A percentile compares a stretch with the other conserved stretches of the same genome.
Evolutionary conservation across 2,888 invertebrate species (phyloP).

Genomic region (Stenodema calcarata): DNA sequence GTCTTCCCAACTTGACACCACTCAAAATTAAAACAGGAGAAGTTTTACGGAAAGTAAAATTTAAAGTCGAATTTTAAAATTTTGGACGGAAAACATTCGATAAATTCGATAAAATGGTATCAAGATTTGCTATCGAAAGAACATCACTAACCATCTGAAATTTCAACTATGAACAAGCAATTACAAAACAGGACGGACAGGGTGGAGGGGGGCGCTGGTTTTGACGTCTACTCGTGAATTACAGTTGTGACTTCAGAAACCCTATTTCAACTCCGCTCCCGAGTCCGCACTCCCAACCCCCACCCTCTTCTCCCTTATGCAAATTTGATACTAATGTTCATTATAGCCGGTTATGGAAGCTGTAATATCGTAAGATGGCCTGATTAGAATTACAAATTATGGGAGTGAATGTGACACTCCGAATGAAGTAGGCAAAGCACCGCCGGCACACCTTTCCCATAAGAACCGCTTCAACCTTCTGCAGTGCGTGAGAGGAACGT

Average conservation of each 20-base stretch:
- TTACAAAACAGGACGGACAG: background rate
- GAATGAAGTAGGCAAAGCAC: background rate
- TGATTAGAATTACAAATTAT: constrained; percentile 48
- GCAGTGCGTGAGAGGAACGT: constrained; percentile 10
- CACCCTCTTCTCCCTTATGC: constrained; percentile 23
- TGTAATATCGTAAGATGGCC: constrained; percentile 40
- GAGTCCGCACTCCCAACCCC: background rate
- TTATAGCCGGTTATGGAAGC: constrained; percentile 37
- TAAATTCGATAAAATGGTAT: no score
- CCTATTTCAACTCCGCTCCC: constrained; percentile 6
- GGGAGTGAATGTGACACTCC: constrained; percentile 38
- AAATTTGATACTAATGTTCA: constrained; percentile 48
- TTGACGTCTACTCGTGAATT: constrained; percentile 35
- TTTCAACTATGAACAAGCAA: background rate
- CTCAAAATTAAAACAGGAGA: no score
- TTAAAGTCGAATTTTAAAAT: no score
- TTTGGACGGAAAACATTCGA: no score
- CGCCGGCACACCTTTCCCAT: constrained; percentile 4
- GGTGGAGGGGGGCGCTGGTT: constrained; percentile 5
- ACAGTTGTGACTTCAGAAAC: constrained; percentile 39
- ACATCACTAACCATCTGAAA: background rate
- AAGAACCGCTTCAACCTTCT: background rate
- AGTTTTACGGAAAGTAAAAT: no score
- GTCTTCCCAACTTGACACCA: no score
- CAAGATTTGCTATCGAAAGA: background rate